These are phyloP conservation scores for Clarias laeviceps DNA, from an alignment of 2,797 vertebrate genomes.

Conservation along the genomic window DNA sequence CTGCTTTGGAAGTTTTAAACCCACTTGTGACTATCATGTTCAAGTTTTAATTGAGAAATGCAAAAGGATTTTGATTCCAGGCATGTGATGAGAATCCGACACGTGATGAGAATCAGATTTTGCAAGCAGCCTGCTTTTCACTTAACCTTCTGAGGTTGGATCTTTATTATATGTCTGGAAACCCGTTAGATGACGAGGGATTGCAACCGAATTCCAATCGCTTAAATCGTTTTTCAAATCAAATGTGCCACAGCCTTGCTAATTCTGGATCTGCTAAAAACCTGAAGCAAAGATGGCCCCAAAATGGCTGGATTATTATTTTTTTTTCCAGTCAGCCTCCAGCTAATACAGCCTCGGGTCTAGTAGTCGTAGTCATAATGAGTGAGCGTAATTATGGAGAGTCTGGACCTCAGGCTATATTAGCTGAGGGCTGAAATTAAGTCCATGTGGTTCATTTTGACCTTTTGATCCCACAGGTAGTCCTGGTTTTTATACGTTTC, in stretches of 20 bases:
- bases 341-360: too few relatives aligned
- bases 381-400: slow-evolving; percentile 4
- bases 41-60: neutral
- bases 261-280: neutral
- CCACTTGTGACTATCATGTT: slow-evolving; percentile 7
- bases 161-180: neutral
- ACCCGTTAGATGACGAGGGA: neutral
- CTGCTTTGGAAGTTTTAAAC: neutral
- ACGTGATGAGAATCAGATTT: neutral
- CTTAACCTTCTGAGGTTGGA: neutral
- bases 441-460: slow-evolving; percentile 22
- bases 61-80: slow-evolving; percentile 1
- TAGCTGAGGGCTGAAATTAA: slow-evolving; percentile 10
- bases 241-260: neutral
- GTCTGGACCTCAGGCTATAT: slow-evolving; percentile 13
- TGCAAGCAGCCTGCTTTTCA: neutral
- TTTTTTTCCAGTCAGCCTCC: too few relatives aligned
- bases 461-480: slow-evolving; percentile 34
- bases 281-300: too few relatives aligned
- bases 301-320: too few relatives aligned
- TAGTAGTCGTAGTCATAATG: too few relatives aligned
- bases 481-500: slow-evolving; percentile 13
- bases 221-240: neutral
- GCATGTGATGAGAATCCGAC: neutral
- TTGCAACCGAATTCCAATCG: neutral